These are phyloP conservation scores for Hycleus cichorii DNA, from an alignment of 1,140 invertebrate genomes.

Conservation along the genomic window DNA sequence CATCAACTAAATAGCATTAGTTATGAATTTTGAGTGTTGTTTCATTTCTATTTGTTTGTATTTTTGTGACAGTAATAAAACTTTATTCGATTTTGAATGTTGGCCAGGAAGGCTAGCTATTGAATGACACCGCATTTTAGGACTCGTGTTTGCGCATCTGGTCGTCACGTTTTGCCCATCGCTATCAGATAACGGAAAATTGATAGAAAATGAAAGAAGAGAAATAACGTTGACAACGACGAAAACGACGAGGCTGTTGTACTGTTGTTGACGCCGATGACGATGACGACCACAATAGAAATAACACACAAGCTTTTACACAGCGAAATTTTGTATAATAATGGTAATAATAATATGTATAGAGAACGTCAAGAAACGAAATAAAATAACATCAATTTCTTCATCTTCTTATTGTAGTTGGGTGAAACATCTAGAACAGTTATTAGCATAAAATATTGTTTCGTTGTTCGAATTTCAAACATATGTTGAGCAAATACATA, in stretches of 20 bases:
- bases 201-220: not conserved
- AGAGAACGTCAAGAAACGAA: not conserved
- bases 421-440: conserved; percentile 28
- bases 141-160: conserved; percentile 22
- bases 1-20: too few relatives aligned
- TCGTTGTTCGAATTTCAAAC: conserved; percentile 5
- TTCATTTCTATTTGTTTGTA: too few relatives aligned
- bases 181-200: conserved; percentile 17
- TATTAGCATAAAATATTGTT: conserved; percentile 14
- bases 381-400: conserved; percentile 18
- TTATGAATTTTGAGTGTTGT: too few relatives aligned
- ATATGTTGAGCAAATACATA: not conserved
- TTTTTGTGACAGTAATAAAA: not conserved
- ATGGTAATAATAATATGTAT: not conserved
- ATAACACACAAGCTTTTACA: conserved; percentile 5
- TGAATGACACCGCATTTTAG: conserved; percentile 25
- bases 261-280: too few relatives aligned
- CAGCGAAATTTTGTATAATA: not conserved
- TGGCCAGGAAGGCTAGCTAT: conserved; percentile 20
- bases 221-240: not conserved
- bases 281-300: too few relatives aligned
- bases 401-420: conserved; percentile 23
- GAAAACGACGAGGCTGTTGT: too few relatives aligned
- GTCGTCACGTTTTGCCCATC: conserved; percentile 32
- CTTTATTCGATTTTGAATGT: conserved; percentile 8